Percentiles rank a stretch among this genome's conserved stretches.
Conservation (phyloP, 2,797 vertebrate genomes). For the Kryptopterus vitreolus region DNA sequence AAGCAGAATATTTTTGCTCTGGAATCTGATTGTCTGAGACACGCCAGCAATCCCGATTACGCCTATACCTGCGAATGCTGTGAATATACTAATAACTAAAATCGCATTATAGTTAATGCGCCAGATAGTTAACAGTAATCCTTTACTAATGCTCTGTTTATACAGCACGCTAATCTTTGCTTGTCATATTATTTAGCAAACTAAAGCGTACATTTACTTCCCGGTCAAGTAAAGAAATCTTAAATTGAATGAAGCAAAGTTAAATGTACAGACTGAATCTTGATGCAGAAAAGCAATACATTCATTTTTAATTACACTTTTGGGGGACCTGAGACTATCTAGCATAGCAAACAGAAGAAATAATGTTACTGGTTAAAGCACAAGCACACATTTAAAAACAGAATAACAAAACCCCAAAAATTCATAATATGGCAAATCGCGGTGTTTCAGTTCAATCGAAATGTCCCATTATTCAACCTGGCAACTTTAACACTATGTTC, state of each 20-base stretch:
- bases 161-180: neutral
- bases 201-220: neutral
- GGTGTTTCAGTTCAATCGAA: neutral
- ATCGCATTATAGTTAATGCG: neutral
- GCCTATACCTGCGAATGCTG: neutral
- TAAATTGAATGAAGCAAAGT: no score
- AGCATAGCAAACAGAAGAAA: neutral
- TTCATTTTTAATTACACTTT: neutral
- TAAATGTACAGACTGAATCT: no score
- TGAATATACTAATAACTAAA: neutral
- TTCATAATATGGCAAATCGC: neutral
- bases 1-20: neutral
- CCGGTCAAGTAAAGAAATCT: no score
- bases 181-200: neutral
- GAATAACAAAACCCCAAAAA: no score
- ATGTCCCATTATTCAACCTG: neutral
- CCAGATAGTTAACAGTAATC: neutral
- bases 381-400: no score
- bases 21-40: neutral
- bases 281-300: no score
- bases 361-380: neutral
- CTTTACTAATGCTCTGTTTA: neutral
- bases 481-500: neutral
- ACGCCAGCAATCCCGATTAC: neutral
- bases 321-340: neutral